phyloP scores from a whole-genome alignment of 2,888 invertebrate species.

The Barypeithes pellucidus region DNA sequence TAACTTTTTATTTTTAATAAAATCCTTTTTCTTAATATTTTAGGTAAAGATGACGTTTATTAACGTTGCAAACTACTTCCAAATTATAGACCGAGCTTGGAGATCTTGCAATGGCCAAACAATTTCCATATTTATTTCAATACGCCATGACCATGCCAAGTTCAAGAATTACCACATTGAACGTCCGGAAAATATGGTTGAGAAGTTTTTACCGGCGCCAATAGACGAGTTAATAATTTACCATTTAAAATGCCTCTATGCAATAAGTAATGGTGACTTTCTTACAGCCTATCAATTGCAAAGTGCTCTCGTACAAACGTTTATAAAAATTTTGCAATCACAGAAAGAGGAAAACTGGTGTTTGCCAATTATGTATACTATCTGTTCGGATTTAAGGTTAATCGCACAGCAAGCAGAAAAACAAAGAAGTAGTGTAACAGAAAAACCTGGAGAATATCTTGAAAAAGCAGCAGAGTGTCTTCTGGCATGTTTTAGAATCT shows the following conservation, averaged over 20 bases:
- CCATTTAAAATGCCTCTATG: constrained; percentile 81
- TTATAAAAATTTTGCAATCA: constrained; percentile 87
- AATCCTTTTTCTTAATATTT: constrained; percentile 21
- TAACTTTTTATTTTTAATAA: not conserved
- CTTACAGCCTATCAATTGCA: constrained; percentile 86
- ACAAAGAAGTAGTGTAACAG: constrained; percentile 70
- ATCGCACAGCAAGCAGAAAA: constrained; percentile 87
- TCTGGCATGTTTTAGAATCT: constrained; percentile 94
- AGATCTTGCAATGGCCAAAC: constrained; percentile 76
- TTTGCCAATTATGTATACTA: constrained; percentile 92
- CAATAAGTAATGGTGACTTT: constrained; percentile 72
- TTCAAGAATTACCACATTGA: constrained; percentile 81
- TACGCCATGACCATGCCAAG: constrained; percentile 82
- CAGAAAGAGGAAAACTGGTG: constrained; percentile 98
- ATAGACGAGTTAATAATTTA: constrained; percentile 83
- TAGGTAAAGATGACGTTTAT: constrained; percentile 61
- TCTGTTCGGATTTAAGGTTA: constrained; percentile 88
- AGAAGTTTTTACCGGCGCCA: constrained; percentile 80
- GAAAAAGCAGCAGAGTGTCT: constrained; percentile 96
- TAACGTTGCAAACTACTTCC: constrained; percentile 69
- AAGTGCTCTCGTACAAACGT: constrained; percentile 82
- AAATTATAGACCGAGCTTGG: constrained; percentile 76
- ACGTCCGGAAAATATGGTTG: constrained; percentile 80
- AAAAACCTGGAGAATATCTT: constrained; percentile 78
- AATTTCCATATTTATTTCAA: constrained; percentile 76